phyloP scores from a whole-genome alignment of 2,888 invertebrate species.

The Lithophane leautieri region DNA sequence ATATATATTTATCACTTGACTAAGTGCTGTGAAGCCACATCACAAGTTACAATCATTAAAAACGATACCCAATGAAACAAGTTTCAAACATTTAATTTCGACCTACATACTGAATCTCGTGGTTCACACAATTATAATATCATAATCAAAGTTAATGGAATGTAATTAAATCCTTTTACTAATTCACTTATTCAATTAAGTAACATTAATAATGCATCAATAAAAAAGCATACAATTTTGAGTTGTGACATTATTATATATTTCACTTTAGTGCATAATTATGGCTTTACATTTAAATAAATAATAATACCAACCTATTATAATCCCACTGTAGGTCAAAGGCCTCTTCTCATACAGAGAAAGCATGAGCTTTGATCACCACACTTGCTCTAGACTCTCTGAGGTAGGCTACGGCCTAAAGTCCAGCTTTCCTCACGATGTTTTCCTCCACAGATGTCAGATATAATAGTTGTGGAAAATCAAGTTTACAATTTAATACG shows the following conservation, averaged over 20 bases:
- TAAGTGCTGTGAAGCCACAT: background rate
- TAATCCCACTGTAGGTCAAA: background rate
- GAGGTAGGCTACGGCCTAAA: no score
- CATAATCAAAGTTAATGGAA: slow-evolving; percentile 20
- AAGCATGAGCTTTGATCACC: no score
- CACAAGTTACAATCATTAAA: background rate
- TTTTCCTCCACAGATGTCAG: background rate
- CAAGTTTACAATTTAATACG: background rate
- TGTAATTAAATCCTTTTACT: slow-evolving; percentile 32
- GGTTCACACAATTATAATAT: slow-evolving; percentile 26
- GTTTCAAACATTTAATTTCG: slow-evolving; percentile 5
- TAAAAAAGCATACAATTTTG: background rate
- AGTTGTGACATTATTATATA: background rate
- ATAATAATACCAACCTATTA: background rate
- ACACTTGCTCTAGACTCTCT: background rate
- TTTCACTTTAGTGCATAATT: slow-evolving; percentile 9
- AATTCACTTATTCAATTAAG: slow-evolving; percentile 46
- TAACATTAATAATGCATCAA: slow-evolving; percentile 23
- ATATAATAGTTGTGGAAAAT: background rate
- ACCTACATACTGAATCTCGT: background rate
- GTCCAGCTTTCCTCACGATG: no score
- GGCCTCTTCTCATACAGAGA: background rate
- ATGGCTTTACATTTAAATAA: background rate
- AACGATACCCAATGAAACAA: background rate
- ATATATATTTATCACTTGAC: background rate